These are phyloP conservation scores for Clangula hyemalis DNA, from an alignment of 2,797 vertebrate genomes.

Conservation along the genomic window DNA sequence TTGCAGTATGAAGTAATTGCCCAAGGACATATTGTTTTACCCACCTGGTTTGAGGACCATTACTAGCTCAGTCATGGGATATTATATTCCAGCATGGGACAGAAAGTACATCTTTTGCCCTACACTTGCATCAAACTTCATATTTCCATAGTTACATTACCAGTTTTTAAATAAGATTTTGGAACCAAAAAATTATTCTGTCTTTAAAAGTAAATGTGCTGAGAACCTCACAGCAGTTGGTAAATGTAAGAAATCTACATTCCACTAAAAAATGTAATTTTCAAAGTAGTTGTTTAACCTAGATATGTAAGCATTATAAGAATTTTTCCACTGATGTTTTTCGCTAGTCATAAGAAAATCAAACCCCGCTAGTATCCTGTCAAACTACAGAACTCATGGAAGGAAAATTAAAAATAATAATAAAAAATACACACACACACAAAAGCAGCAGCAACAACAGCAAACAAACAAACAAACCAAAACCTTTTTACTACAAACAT, in stretches of 20 bases:
- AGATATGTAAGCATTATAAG: neutral
- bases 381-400: neutral
- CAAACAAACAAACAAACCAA: neutral
- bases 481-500: neutral
- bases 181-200: neutral
- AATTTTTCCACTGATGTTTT: neutral
- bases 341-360: neutral
- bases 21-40: neutral
- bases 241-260: conserved; percentile 3
- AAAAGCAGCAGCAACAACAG: neutral
- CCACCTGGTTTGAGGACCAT: neutral
- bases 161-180: neutral
- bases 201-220: neutral
- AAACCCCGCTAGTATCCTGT: neutral
- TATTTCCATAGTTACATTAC: neutral
- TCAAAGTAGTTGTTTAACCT: neutral
- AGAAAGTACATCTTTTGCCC: neutral
- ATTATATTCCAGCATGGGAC: neutral
- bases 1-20: neutral
- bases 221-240: neutral
- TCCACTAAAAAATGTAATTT: neutral
- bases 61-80: neutral
- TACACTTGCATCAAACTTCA: neutral
- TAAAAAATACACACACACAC: neutral
- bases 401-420: neutral